Base-by-base conservation (phyloP, 1,140 invertebrate genomes). In the Heliothis virescens region DNA sequence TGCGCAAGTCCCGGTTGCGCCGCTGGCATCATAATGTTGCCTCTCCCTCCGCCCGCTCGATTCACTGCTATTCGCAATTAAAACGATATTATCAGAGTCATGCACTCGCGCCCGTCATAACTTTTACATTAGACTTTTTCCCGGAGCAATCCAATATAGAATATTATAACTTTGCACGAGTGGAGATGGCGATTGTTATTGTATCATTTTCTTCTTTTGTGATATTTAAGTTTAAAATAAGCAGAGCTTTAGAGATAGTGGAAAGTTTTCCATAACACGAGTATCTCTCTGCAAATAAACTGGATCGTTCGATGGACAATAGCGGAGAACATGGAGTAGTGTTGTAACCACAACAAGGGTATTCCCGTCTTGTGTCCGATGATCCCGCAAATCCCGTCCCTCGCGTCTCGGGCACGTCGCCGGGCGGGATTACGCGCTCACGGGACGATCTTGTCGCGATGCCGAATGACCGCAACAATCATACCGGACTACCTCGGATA, bases 351-450 rank as follows among this genome's bases (percentile, higher is more conserved):
- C 85, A 84, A 87, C 86, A 85, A 84, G 85, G 80, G 79, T 86
- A 85, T 89, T 86, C 88, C 82, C 80, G 84, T 90, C 85, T 87
- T 89, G 80, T 81, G 86, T 87, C 83, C 87, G 88, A 88, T 87
- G 89, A 90, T 92, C 89, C 87, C 79, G 79, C 80, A 91, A 92
- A 93, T 92, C 90, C 89, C 85, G 77, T 79, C 78, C 80, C 84
- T 65, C 80, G 81, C 82, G 85, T 85, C 87, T 82, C 77, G 74
- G 83, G 89, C 92, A 92, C 90, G 92, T 91, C 87, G 88, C 84
- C 83, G 79, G 62, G 60, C 73, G 83, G 89, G 88, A 92, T 92
- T 91, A 92, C 86, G 84, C 80, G 81, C 82, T 91, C 80, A 82
- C 77, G 78, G 71, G 84, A 81, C 83, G 81, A 87, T 89, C 85